Base-by-base conservation (phyloP, 1,140 invertebrate species). In the Caligus rogercresseyi region DNA sequence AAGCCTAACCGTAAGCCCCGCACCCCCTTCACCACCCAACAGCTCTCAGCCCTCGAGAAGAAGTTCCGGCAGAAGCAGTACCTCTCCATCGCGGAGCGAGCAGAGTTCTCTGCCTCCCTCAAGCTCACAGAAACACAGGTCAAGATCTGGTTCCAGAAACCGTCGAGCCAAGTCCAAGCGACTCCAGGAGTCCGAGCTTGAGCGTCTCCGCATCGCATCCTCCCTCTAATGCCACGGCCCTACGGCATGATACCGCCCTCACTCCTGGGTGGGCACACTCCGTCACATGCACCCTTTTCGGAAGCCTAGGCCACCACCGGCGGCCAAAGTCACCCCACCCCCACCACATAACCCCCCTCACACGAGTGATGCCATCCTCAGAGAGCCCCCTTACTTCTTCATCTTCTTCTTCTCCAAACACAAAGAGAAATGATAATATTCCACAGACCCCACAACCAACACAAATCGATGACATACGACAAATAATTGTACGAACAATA, bases 111-210 rank as follows among this genome's bases (percentile, higher is more conserved):
- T 1, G 85, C 84, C 1, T 91, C 88, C 0, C 76, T 98, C 23
- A 83, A 90, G 67, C 79, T 98, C 0, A 96, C 93, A 3, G 94
- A 98, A 75, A 97, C 92, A 4, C 88, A 88, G 83, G 87, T 91
- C 60, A 95, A 94, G 80, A 96, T 94, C 68, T 96, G 91, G 91
- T 96, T 95, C 73, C 91, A 96, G n/a, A 81, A 96, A 96, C 73
- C 80, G 91, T 4, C 76, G 91, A 52, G 91, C 91, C 57, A 95
- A 96, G 74, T 87, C 87, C 67, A 96, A 96, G 72, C 80, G 91
- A 20, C 78, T 95, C 7, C 89, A 94, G 72, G 90, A 96, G 73
- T 89, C 90, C 25, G 90, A 94, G 78, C 81, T 91, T 67, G 88
- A 89, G 74, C 89, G 88, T 73, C 53, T 69, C 15, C 58, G 67